Evolutionary conservation across 2,113 vertebrate genomes (phyloP).

Genomic region (Gavia stellata): DNA sequence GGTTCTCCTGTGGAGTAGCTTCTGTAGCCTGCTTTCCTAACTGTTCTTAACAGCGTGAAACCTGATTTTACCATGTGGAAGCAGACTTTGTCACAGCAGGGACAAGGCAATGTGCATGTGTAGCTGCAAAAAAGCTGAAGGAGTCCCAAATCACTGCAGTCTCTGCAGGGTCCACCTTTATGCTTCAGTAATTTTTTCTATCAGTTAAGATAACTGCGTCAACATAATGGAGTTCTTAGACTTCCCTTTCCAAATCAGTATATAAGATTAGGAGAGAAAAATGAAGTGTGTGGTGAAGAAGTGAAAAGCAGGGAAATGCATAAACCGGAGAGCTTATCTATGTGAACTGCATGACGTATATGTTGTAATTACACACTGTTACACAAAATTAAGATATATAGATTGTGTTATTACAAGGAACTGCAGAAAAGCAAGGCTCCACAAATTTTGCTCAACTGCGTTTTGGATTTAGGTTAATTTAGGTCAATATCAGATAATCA

Average conservation of each 20-base stretch:
- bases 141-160: conserved; percentile 38
- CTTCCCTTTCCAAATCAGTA: no score
- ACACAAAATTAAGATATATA: background rate
- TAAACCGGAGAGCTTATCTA: background rate
- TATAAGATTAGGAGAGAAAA: background rate
- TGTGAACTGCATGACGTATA: accelerated
- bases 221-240: conserved; percentile 1
- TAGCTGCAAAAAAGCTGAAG: conserved; percentile 13
- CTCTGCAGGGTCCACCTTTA: conserved; percentile 54
- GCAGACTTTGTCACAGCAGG: conserved; percentile 40
- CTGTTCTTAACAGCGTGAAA: conserved; percentile 34
- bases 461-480: background rate
- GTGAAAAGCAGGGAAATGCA: background rate
- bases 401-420: background rate
- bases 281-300: background rate
- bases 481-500: background rate
- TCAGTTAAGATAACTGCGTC: conserved; percentile 27
- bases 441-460: background rate
- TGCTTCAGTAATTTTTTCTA: conserved; percentile 49
- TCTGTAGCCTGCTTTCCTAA: conserved; percentile 44
- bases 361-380: background rate
- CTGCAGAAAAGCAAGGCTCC: background rate
- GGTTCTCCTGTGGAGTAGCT: conserved; percentile 31
- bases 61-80: conserved; percentile 29
- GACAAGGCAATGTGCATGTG: background rate